Base-by-base conservation (phyloP, 1,140 invertebrate genomes). In the Tigriopus japonicus region DNA sequence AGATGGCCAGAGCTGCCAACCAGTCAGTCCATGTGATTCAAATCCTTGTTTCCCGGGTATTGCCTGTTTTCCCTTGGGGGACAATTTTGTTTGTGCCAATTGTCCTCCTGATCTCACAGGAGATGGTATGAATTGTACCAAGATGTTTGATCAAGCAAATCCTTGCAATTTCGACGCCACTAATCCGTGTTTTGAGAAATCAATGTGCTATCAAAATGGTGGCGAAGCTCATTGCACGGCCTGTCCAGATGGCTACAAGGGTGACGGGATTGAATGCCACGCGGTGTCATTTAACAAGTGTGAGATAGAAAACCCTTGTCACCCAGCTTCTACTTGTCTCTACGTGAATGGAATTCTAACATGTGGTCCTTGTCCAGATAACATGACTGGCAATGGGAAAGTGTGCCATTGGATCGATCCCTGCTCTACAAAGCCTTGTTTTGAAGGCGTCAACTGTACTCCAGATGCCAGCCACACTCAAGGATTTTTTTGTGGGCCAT, bases 1-100 rank as follows among this genome's bases (percentile, higher is more conserved):
- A n/a, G 28, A 62, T 42, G 61, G 61, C 14, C 35, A 17, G n/a
- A 60, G 21, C 12, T 62, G 61, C 42, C 35, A 40, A 59, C 53
- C 42, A 40, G 3, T 35, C 9, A 35, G 28, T 35, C 28, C 28
- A 9, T 35, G 28, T 9, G 28, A 35, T 35, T 35, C 28, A 35
- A 9, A 35, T 35, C 28, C 28, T 35, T 35, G 28, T 35, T 35
- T 5, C 23, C n/a, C 13, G 13, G 41, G 24, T 14, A 14, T 13
- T 9, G 6, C 17, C 41, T 60, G n/a, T 12, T 49, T 49, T 15
- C 45, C 45, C 45, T 35, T 35, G 28, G 28, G 28, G 9, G 28
- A 35, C 9, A 35, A 35, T 9, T 35, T 35, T 35, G 28, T 35
- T 3, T 35, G 28, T 35, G 28, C 28, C 28, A 35, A 35, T 35